Evolutionary conservation across 2,113 vertebrate genomes (phyloP).

Genomic region (Dunckerocampus dactyliophorus): DNA sequence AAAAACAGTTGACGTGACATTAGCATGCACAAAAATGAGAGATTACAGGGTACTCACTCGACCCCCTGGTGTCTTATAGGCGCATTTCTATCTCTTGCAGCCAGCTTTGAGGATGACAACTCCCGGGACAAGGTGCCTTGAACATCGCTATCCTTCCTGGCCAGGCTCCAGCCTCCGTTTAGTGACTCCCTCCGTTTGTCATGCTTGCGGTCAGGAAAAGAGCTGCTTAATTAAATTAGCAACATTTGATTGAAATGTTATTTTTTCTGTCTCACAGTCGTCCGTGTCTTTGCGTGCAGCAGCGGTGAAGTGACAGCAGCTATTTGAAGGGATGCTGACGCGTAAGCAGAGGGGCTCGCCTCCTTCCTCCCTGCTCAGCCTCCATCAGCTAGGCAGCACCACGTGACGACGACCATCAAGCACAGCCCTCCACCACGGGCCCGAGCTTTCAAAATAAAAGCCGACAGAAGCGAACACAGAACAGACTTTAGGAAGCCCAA

Average conservation of each 20-base stretch:
- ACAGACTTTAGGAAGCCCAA: no score
- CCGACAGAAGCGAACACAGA: no score
- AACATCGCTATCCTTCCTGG: conserved; percentile 58
- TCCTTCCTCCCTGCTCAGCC: conserved; percentile 61
- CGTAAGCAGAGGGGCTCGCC: conserved; percentile 63
- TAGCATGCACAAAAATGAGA: conserved; percentile 11
- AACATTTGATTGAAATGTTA: neutral
- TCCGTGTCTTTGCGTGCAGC: conserved; percentile 27
- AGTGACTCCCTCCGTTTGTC: conserved; percentile 38
- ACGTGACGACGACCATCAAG: conserved; percentile 46
- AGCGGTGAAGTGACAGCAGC: conserved; percentile 53
- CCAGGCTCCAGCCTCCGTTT: conserved; percentile 49
- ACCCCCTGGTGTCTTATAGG: conserved; percentile 51
- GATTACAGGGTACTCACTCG: conserved; percentile 57
- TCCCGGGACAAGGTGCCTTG: conserved; percentile 65
- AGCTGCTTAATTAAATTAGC: conserved; percentile 4
- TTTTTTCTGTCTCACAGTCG: conserved; percentile 23
- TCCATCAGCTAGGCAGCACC: conserved; percentile 64
- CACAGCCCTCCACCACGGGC: neutral
- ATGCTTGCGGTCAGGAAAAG: conserved; percentile 37
- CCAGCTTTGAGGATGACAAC: conserved; percentile 59
- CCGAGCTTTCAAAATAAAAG: conserved; percentile 31
- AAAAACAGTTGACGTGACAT: conserved; percentile 18
- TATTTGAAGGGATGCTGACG: conserved; percentile 66
- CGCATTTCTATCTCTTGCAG: conserved; percentile 61